Evolutionary conservation across 2,888 invertebrate species (phyloP).

Genomic region (Steinernema carpocapsae): DNA sequence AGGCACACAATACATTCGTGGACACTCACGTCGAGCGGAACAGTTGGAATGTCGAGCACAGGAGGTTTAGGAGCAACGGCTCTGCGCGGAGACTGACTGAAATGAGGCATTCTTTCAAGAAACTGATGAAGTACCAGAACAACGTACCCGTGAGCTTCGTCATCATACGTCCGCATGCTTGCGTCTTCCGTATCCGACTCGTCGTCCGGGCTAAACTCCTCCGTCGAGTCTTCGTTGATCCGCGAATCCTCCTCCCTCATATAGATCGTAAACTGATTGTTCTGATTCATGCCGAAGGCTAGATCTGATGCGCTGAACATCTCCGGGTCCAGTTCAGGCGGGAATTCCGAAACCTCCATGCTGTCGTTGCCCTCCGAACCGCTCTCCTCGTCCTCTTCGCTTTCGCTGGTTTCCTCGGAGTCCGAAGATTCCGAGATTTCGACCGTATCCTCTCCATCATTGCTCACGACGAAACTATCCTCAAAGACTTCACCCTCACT

Average conservation of each 20-base stretch:
- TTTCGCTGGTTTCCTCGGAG: neutral
- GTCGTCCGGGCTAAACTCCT: no score
- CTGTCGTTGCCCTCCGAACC: neutral
- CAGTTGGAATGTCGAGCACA: neutral
- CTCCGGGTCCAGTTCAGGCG: no score
- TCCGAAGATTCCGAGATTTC: neutral
- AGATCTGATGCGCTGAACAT: no score
- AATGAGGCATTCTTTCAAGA: neutral
- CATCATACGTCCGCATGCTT: neutral
- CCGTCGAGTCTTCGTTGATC: no score
- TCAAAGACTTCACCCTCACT: no score
- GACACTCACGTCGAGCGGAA: neutral
- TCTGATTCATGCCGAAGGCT: no score
- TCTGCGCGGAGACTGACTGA: neutral
- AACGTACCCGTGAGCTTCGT: neutral
- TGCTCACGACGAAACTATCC: no score
- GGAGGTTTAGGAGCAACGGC: neutral
- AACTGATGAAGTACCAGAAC: neutral
- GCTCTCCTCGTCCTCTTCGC: neutral
- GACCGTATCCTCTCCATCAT: no score
- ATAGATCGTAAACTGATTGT: no score
- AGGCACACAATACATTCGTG: constrained; percentile 25
- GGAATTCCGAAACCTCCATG: neutral
- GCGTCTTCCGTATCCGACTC: neutral
- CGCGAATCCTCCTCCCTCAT: no score